phyloP scores from a whole-genome alignment of 2,797 vertebrate species.

The Decapterus maruadsi region DNA sequence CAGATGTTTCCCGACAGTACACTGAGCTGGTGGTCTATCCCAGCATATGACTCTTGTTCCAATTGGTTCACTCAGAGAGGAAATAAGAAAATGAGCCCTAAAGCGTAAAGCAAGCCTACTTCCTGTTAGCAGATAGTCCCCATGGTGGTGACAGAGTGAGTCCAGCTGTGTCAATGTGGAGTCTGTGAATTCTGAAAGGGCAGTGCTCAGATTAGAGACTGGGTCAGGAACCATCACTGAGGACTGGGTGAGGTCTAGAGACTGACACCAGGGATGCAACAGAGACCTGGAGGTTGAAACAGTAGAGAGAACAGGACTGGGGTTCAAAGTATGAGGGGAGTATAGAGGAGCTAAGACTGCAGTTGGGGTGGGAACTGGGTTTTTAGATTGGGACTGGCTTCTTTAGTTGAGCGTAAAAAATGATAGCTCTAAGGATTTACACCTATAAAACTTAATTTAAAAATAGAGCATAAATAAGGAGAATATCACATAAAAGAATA shows the following conservation, averaged over 20 bases:
- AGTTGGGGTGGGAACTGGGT: too few species aligned
- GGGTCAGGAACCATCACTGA: background rate
- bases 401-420: too few species aligned
- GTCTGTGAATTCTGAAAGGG: conserved; percentile 27
- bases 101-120: conserved; percentile 40
- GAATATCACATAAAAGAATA: background rate
- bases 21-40: conserved; percentile 43
- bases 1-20: conserved; percentile 53
- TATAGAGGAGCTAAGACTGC: background rate
- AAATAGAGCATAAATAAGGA: background rate
- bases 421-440: too few species aligned
- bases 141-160: conserved; percentile 42
- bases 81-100: conserved; percentile 52
- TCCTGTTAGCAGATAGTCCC: conserved; percentile 66
- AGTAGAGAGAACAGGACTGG: too few species aligned
- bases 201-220: conserved; percentile 8
- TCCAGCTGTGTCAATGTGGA: conserved; percentile 49
- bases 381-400: too few species aligned
- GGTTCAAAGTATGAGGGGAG: background rate
- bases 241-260: background rate
- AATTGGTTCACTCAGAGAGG: conserved; percentile 41
- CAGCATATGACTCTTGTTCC: conserved; percentile 8
- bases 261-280: too few species aligned
- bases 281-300: background rate
- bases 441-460: too few species aligned